phyloP scores from a whole-genome alignment of 2,888 invertebrate genomes.

The Serrognathus titanus region DNA sequence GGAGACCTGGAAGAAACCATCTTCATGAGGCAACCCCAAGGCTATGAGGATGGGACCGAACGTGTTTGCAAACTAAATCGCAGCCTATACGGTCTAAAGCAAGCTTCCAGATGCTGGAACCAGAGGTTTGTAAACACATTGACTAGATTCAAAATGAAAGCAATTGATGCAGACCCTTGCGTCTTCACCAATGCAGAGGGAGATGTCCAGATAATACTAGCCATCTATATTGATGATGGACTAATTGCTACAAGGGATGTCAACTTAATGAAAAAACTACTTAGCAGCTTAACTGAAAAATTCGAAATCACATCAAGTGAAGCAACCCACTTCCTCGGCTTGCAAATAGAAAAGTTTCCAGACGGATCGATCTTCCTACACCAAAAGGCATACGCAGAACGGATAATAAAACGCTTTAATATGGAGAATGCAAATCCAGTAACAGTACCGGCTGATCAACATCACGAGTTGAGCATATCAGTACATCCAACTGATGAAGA shows the following conservation, averaged over 20 bases:
- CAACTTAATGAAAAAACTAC: not conserved
- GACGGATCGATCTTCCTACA: constrained; percentile 19
- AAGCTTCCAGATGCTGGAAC: constrained; percentile 39
- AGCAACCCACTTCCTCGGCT: constrained; percentile 10
- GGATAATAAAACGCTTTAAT: constrained; percentile 18
- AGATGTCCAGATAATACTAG: too few species aligned
- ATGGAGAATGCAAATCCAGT: constrained; percentile 26
- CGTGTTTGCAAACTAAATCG: constrained; percentile 34
- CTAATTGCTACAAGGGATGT: not conserved
- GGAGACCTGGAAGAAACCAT: constrained; percentile 21
- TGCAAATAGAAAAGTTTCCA: constrained; percentile 20
- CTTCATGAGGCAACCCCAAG: constrained; percentile 24
- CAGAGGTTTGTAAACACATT: constrained; percentile 29
- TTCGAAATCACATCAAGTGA: constrained; percentile 16
- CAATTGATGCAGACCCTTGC: not conserved
- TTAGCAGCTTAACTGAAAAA: not conserved
- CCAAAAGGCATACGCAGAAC: constrained; percentile 17
- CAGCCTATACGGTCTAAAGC: constrained; percentile 41
- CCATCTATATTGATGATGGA: too few species aligned
- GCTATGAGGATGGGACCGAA: constrained; percentile 28
- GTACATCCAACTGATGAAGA: not conserved
- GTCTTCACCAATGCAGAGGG: not conserved
- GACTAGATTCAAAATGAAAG: constrained; percentile 12
- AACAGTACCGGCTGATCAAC: constrained; percentile 20
- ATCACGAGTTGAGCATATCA: not conserved